These are phyloP conservation scores for Megalurothrips usitatus DNA, from an alignment of 2,888 invertebrate species.

Conservation along the genomic window DNA sequence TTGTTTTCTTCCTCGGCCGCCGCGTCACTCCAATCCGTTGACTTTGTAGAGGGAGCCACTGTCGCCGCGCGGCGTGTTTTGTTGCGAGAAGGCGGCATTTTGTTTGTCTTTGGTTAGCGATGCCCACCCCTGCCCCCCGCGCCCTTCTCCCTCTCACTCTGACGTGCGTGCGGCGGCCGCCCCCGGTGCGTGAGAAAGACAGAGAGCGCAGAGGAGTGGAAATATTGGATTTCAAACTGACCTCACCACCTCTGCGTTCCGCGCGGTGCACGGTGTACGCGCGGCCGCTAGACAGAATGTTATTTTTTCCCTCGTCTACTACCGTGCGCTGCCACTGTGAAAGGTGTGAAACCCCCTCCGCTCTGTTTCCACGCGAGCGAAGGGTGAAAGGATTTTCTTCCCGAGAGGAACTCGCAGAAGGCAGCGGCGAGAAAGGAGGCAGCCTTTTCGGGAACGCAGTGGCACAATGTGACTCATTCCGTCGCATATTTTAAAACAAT, in stretches of 20 bases:
- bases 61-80: not conserved
- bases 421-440: no score
- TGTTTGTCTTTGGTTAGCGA: conserved; percentile 24
- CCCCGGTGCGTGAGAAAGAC: not conserved
- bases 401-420: no score
- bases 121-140: not conserved
- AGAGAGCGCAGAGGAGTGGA: not conserved
- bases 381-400: no score
- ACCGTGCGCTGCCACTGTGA: no score
- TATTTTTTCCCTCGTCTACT: no score
- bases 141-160: not conserved
- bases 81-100: conserved; percentile 19
- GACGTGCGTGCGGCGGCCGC: not conserved
- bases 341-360: no score
- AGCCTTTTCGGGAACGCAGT: no score
- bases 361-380: no score
- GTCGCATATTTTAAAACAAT: no score
- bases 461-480: no score
- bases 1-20: not conserved
- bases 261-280: no score
- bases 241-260: not conserved
- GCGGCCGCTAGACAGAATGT: no score
- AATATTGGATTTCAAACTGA: conserved; percentile 25
- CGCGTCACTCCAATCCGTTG: conserved; percentile 7
- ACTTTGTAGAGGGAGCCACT: not conserved